A percentile compares a stretch with the other conserved stretches of the same genome.
phyloP scores from a whole-genome alignment of 2,113 vertebrate species.

The Onychorhynchus coronatus region DNA sequence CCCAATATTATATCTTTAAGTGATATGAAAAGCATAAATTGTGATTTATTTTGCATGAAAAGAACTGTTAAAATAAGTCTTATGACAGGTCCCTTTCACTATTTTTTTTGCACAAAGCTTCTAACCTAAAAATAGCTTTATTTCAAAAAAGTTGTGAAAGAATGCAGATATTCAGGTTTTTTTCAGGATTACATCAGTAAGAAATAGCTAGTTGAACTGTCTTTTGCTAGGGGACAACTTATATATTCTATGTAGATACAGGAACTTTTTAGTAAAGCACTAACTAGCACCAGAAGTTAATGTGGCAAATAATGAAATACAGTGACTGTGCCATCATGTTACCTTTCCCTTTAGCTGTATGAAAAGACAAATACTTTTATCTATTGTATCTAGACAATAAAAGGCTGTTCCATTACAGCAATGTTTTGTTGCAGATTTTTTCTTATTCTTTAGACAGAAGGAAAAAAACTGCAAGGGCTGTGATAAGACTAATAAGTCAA shows the following conservation, averaged over 20 bases:
- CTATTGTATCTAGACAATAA: neutral
- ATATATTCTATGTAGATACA: neutral
- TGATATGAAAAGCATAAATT: neutral
- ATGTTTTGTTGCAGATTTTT: neutral
- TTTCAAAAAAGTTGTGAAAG: neutral
- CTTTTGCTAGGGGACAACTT: neutral
- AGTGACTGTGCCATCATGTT: neutral
- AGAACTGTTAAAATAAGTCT: neutral
- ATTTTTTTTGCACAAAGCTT: neutral
- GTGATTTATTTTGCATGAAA: neutral
- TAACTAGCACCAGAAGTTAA: neutral
- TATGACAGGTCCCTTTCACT: neutral
- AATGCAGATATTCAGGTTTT: neutral
- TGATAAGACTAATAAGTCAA: neutral
- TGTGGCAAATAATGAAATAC: neutral
- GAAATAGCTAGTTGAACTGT: neutral
- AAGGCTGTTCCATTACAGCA: neutral
- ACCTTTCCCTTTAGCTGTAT: neutral
- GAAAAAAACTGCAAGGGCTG: neutral
- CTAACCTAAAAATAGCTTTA: neutral
- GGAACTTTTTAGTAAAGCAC: neutral
- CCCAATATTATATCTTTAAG: neutral
- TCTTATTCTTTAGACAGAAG: neutral
- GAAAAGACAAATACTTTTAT: neutral
- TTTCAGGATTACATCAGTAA: neutral